A percentile compares a stretch with the other conserved stretches of the same genome.
These are phyloP conservation scores for Crematogaster levior DNA, from an alignment of 2,888 invertebrate genomes.

Conservation along the genomic window DNA sequence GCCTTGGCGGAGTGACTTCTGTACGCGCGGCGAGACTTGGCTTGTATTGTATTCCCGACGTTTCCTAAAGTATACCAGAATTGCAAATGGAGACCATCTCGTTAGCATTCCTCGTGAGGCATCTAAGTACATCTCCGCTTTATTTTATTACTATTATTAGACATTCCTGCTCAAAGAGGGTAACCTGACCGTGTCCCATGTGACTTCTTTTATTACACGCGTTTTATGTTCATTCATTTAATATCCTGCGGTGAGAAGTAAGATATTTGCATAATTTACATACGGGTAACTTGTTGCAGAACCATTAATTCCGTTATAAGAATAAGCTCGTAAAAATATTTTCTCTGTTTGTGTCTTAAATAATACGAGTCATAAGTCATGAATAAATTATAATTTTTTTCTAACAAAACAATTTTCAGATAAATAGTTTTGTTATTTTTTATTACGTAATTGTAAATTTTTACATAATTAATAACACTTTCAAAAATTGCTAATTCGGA, in stretches of 20 bases:
- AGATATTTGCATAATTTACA: constrained; percentile 8
- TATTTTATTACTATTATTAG: constrained; percentile 44
- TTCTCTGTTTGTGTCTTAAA: neutral
- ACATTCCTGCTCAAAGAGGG: constrained; percentile 30
- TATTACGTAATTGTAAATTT: neutral
- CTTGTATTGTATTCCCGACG: constrained; percentile 55
- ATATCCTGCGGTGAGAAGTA: neutral
- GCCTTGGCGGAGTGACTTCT: constrained; percentile 42
- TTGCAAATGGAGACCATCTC: constrained; percentile 55
- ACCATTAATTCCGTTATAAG: neutral
- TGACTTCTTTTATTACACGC: constrained; percentile 26
- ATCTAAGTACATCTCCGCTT: constrained; percentile 26
- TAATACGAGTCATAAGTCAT: neutral
- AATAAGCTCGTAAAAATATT: neutral
- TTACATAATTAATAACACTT: neutral
- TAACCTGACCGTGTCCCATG: neutral
- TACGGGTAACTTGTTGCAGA: neutral
- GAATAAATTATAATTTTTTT: neutral
- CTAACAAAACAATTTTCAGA: neutral
- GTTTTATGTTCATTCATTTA: neutral
- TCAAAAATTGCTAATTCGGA: neutral
- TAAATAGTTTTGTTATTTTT: neutral
- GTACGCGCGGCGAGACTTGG: constrained; percentile 50
- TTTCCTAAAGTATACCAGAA: constrained; percentile 52
- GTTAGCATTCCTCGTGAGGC: constrained; percentile 47